Conservation (phyloP, 2,113 vertebrate genomes). For the Prochilodus magdalenae region DNA sequence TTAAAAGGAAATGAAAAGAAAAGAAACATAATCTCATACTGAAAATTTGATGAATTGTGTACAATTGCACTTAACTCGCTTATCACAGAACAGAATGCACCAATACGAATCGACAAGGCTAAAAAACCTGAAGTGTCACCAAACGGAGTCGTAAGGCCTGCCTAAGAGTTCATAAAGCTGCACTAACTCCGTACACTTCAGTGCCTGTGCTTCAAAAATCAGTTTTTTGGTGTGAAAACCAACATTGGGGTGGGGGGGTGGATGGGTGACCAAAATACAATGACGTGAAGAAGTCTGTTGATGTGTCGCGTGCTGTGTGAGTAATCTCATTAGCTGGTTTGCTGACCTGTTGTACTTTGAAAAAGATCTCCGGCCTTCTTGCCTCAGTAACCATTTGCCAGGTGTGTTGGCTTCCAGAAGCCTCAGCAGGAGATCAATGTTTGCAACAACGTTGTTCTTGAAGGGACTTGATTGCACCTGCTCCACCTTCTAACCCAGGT, state of each 20-base stretch:
- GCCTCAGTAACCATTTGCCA: too few relatives aligned
- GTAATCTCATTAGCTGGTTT: conserved; percentile 55
- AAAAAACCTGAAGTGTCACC: not conserved
- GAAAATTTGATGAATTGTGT: conserved; percentile 70
- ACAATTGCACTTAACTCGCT: conserved; percentile 82
- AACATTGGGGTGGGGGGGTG: too few relatives aligned
- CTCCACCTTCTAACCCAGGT: conserved; percentile 35
- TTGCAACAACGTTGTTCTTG: conserved; percentile 66
- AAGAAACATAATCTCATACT: conserved; percentile 47
- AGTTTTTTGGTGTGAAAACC: conserved; percentile 32
- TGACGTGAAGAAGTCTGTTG: conserved; percentile 1
- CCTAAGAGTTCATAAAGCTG: conserved; percentile 26
- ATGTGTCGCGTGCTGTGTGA: conserved; percentile 34
- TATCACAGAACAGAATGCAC: conserved; percentile 80
- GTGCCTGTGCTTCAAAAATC: conserved; percentile 19
- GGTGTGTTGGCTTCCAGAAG: conserved; percentile 50
- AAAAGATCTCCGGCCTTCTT: conserved; percentile 23
- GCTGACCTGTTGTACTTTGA: conserved; percentile 48
- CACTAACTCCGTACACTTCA: conserved; percentile 2
- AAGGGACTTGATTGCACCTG: conserved; percentile 47
- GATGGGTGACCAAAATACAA: conserved; percentile 1
- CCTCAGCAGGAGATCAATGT: conserved; percentile 62
- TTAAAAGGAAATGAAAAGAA: conserved; percentile 46
- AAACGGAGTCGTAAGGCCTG: not conserved
- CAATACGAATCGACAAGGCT: conserved; percentile 41